Evolutionary conservation across 2,797 vertebrate species (phyloP).

Genomic region (Lagodon rhomboides): DNA sequence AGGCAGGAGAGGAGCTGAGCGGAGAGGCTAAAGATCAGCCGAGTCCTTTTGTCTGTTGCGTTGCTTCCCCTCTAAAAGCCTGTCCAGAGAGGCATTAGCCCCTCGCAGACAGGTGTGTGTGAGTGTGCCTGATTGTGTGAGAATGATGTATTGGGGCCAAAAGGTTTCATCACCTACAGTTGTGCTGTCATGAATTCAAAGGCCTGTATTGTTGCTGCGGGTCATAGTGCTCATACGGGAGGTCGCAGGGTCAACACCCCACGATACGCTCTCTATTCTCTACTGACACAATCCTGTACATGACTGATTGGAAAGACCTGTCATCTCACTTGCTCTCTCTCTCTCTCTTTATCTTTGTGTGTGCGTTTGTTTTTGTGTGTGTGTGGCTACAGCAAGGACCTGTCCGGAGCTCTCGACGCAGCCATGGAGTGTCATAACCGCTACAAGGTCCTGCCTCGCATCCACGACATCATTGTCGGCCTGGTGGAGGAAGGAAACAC

Average conservation of each 20-base stretch:
- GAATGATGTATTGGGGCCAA: slow-evolving; percentile 77
- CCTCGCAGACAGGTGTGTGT: slow-evolving; percentile 62
- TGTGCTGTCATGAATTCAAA: slow-evolving; percentile 79
- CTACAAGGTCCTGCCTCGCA: slow-evolving; percentile 86
- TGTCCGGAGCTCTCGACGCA: slow-evolving; percentile 87
- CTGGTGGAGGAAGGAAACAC: slow-evolving; percentile 93
- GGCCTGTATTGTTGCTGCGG: slow-evolving; percentile 70
- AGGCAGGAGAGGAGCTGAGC: slow-evolving; percentile 42
- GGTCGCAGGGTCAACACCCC: slow-evolving; percentile 72
- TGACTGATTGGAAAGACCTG: slow-evolving; percentile 65
- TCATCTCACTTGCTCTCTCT: slow-evolving; percentile 50
- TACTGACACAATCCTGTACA: slow-evolving; percentile 55
- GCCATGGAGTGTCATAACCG: slow-evolving; percentile 83
- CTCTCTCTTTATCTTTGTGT: slow-evolving; percentile 22
- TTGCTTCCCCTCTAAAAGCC: slow-evolving; percentile 73
- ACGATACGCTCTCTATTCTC: slow-evolving; percentile 67
- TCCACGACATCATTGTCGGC: slow-evolving; percentile 89
- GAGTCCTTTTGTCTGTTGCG: slow-evolving; percentile 65
- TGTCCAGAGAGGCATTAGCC: slow-evolving; percentile 73
- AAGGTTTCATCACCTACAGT: slow-evolving; percentile 75
- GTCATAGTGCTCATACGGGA: slow-evolving; percentile 68
- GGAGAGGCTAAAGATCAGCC: slow-evolving; percentile 75
- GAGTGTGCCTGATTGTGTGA: slow-evolving; percentile 67
- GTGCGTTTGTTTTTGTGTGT: slow-evolving; percentile 35
- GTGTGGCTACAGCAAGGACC: slow-evolving; percentile 84